Evolutionary conservation across 2,113 vertebrate species (phyloP).

Genomic region (Holacanthus passer): DNA sequence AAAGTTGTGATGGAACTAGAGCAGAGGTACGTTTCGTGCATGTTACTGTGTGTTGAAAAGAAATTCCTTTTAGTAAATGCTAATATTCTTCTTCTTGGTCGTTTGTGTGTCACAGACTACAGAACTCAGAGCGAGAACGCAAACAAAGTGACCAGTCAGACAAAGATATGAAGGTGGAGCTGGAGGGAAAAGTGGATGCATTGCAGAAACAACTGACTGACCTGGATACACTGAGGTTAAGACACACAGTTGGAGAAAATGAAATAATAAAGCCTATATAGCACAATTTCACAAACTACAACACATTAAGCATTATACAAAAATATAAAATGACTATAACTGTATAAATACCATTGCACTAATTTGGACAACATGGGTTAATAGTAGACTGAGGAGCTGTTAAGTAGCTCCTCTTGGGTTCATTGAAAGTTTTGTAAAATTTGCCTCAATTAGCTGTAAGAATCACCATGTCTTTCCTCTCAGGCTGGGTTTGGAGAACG

Average conservation of each 20-base stretch:
- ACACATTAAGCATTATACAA: background rate
- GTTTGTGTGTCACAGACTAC: constrained; percentile 81
- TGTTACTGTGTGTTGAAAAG: background rate
- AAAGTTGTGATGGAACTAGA: constrained; percentile 89
- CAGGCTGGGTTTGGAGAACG: constrained; percentile 91
- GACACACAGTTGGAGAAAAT: background rate
- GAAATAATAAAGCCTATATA: background rate
- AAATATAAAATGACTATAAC: background rate
- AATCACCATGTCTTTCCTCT: constrained; percentile 39
- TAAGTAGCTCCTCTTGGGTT: background rate
- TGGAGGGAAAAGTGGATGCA: constrained; percentile 83
- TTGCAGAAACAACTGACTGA: constrained; percentile 90
- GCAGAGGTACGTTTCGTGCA: constrained; percentile 85
- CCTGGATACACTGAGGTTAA: constrained; percentile 90
- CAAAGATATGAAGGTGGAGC: constrained; percentile 87
- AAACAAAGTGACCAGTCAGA: constrained; percentile 87
- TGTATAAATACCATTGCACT: background rate
- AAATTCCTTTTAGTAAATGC: background rate
- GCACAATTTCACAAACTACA: too few relatives aligned
- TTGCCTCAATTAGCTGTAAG: too few relatives aligned
- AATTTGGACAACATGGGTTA: background rate
- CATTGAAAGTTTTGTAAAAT: background rate
- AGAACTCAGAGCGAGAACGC: constrained; percentile 86
- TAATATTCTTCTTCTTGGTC: background rate
- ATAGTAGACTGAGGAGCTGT: background rate